phyloP scores from a whole-genome alignment of 2,888 invertebrate genomes.

The Pseudanteris insignis region DNA sequence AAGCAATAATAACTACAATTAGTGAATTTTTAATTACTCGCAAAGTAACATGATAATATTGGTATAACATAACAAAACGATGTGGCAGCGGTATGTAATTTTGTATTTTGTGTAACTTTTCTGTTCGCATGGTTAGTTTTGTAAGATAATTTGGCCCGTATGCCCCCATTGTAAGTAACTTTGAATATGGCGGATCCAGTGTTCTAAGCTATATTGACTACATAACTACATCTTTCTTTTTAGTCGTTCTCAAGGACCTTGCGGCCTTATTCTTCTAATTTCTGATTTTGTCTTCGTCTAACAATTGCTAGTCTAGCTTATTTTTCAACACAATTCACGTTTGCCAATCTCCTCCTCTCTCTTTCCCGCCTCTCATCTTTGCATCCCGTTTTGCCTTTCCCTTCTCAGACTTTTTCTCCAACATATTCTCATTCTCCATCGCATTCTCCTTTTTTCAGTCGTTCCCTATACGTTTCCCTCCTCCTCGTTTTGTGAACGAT shows the following conservation, averaged over 20 bases:
- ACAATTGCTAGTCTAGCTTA: no score
- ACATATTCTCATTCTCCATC: slow-evolving; percentile 20
- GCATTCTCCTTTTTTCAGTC: slow-evolving; percentile 37
- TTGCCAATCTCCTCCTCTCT: slow-evolving; percentile 16
- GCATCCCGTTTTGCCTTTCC: slow-evolving; percentile 11
- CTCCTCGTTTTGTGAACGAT: slow-evolving; percentile 53
- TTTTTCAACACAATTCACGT: no score
- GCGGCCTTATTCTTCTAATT: slow-evolving; percentile 43
- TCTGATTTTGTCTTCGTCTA: no score
- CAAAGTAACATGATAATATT: no score
- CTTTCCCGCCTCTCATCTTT: slow-evolving; percentile 11
- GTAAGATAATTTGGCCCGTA: slow-evolving; percentile 34
- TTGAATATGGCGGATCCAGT: slow-evolving; percentile 59
- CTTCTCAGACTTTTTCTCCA: slow-evolving; percentile 13
- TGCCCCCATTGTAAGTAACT: slow-evolving; percentile 43
- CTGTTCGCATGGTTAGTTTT: slow-evolving; percentile 19
- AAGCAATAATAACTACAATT: no score
- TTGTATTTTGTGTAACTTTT: slow-evolving; percentile 33
- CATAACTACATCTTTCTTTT: slow-evolving; percentile 64
- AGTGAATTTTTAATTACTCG: no score
- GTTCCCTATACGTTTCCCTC: slow-evolving; percentile 35
- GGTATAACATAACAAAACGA: no score
- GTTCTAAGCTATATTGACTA: slow-evolving; percentile 61
- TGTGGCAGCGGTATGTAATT: no score
- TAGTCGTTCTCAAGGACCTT: slow-evolving; percentile 50